phyloP scores from a whole-genome alignment of 2,113 vertebrate genomes.

The Oncorhynchus clarkii region DNA sequence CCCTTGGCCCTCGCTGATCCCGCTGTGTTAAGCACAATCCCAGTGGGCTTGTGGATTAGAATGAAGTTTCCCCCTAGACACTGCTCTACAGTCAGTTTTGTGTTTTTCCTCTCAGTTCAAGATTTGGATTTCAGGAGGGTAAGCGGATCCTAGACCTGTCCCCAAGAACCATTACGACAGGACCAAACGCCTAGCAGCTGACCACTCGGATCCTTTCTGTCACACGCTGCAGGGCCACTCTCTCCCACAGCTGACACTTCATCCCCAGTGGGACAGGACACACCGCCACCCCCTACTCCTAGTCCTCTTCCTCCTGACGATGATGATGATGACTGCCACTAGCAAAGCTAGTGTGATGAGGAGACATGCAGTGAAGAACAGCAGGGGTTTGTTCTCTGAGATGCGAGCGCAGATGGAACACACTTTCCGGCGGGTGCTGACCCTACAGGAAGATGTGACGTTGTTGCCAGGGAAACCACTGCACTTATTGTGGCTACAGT shows the following conservation, averaged over 20 bases:
- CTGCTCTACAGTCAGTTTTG: neutral
- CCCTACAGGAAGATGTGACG: slow-evolving; percentile 46
- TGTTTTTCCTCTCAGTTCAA: neutral
- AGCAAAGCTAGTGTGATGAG: slow-evolving; percentile 75
- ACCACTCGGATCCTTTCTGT: slow-evolving; percentile 4
- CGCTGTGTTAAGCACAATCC: neutral
- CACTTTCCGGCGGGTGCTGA: neutral
- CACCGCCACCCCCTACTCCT: slow-evolving; percentile 16
- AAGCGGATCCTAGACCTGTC: slow-evolving; percentile 28
- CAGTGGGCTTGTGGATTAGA: neutral
- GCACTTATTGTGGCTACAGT: slow-evolving; percentile 4
- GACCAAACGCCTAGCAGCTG: slow-evolving; percentile 4
- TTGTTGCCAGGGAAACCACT: slow-evolving; percentile 73
- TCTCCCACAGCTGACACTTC: slow-evolving; percentile 17
- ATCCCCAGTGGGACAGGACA: slow-evolving; percentile 27
- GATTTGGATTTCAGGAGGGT: neutral
- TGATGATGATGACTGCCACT: slow-evolving; percentile 60
- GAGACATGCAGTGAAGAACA: slow-evolving; percentile 84
- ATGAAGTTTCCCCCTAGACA: neutral
- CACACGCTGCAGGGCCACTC: slow-evolving; percentile 11
- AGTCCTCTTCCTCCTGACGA: slow-evolving; percentile 70
- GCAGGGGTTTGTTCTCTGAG: slow-evolving; percentile 76
- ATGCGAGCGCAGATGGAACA: slow-evolving; percentile 77
- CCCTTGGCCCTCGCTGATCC: neutral
- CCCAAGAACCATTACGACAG: neutral